A percentile compares a stretch with the other conserved stretches of the same genome.
These are phyloP conservation scores for Zaprionus davidi DNA, from an alignment of 1,140 invertebrate genomes.

Conservation along the genomic window DNA sequence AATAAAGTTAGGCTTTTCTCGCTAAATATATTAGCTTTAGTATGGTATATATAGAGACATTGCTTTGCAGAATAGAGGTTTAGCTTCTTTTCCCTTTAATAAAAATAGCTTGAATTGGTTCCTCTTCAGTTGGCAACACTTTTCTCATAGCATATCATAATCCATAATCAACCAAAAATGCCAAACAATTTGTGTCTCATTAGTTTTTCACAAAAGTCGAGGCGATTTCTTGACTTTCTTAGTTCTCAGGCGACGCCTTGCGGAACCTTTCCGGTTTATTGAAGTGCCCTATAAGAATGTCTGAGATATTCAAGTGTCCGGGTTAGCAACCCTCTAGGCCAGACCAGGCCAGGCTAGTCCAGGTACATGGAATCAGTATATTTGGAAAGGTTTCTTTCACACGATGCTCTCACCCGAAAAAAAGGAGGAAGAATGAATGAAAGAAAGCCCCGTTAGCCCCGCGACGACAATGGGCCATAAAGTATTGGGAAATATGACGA, in stretches of 20 bases:
- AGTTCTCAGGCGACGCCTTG: constrained; percentile 10
- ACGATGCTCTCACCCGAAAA: constrained; percentile 46
- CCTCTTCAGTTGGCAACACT: too few relatives aligned
- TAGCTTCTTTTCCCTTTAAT: too few relatives aligned
- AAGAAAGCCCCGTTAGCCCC: constrained; percentile 34
- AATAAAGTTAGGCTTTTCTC: too few relatives aligned
- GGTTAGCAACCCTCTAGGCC: constrained; percentile 6
- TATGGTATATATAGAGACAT: too few relatives aligned
- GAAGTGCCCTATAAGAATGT: constrained; percentile 51
- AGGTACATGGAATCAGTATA: constrained; percentile 5
- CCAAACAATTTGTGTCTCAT: constrained; percentile 42
- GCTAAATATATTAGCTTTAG: too few relatives aligned
- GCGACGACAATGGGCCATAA: constrained; percentile 44
- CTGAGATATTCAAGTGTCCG: neutral
- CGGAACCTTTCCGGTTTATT: constrained; percentile 21
- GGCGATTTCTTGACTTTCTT: constrained; percentile 19
- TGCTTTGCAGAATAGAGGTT: too few relatives aligned
- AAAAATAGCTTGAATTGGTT: too few relatives aligned
- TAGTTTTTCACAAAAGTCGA: constrained; percentile 25
- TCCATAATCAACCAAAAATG: constrained; percentile 52
- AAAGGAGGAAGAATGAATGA: constrained; percentile 5
- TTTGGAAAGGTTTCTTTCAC: constrained; percentile 51
- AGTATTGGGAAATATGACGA: constrained; percentile 53
- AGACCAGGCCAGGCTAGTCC: neutral
- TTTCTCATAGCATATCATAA: neutral